Percentiles rank a stretch among this genome's conserved stretches.
These are phyloP conservation scores for Synodontis membranacea DNA, from an alignment of 2,113 vertebrate genomes.

Conservation along the genomic window DNA sequence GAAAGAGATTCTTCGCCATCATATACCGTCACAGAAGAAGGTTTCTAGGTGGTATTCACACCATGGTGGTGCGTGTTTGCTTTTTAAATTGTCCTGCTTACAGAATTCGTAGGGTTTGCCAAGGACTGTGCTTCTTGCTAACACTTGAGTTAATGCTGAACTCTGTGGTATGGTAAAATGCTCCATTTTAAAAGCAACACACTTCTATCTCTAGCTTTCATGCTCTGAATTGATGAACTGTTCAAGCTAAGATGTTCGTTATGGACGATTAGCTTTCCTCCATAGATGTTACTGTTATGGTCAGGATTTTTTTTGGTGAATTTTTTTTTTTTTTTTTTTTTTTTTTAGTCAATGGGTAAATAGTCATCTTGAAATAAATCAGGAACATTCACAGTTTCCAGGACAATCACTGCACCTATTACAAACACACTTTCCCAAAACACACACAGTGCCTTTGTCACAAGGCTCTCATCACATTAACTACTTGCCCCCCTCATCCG, in stretches of 20 bases:
- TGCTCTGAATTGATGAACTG: not conserved
- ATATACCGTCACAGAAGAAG: not conserved
- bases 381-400: not conserved
- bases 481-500: conserved; percentile 5
- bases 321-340: conserved; percentile 6
- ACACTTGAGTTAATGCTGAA: not conserved
- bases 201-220: not conserved
- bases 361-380: not conserved
- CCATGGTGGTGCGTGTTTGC: not conserved
- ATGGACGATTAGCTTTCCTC: not conserved
- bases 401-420: conserved; percentile 3
- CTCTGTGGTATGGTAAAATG: not conserved
- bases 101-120: not conserved
- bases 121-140: not conserved
- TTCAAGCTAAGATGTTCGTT: not conserved
- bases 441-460: not conserved
- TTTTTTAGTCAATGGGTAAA: not conserved
- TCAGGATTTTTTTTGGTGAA: not conserved
- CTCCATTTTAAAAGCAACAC: conserved; percentile 19
- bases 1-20: too few relatives aligned
- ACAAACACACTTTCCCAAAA: not conserved
- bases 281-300: not conserved
- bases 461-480: conserved; percentile 36
- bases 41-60: not conserved
- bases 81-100: not conserved